Evolutionary conservation across 2,113 vertebrate genomes (phyloP).

Genomic region (Ivindomyrus marchei): DNA sequence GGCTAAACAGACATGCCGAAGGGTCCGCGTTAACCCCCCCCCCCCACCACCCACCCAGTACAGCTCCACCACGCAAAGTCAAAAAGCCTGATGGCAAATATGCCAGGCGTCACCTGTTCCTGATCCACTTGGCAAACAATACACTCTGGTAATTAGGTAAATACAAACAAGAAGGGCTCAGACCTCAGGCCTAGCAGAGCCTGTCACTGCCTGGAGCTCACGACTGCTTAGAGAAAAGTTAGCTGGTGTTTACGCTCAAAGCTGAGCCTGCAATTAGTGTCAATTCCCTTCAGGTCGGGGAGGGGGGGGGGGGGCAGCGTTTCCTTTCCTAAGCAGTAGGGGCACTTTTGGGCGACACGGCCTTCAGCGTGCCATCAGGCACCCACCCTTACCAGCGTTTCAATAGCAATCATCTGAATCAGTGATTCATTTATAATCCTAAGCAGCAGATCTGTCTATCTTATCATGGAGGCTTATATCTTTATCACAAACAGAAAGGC

Average conservation of each 20-base stretch:
- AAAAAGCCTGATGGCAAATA: constrained; percentile 55
- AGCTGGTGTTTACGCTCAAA: constrained; percentile 28
- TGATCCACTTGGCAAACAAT: constrained; percentile 49
- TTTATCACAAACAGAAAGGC: too few relatives aligned
- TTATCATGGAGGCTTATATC: too few relatives aligned
- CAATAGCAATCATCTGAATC: too few relatives aligned
- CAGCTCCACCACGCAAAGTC: constrained; percentile 43
- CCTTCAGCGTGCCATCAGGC: too few relatives aligned
- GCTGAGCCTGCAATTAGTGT: constrained; percentile 32
- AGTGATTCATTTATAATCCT: too few relatives aligned
- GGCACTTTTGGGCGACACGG: too few relatives aligned
- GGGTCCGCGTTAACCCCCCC: constrained; percentile 24
- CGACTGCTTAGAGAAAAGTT: constrained; percentile 11
- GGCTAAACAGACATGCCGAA: constrained; percentile 26
- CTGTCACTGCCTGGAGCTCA: constrained; percentile 8
- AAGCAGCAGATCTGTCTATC: too few relatives aligned
- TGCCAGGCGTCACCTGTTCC: constrained; percentile 44
- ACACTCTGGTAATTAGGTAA: constrained; percentile 57
- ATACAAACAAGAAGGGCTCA: constrained; percentile 42
- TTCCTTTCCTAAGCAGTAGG: too few relatives aligned
- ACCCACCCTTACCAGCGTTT: too few relatives aligned
- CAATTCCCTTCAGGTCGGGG: constrained; percentile 24
- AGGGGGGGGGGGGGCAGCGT: not conserved
- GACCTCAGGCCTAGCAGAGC: constrained; percentile 22
- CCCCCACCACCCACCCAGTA: not conserved